Percentiles rank a stretch among this genome's conserved stretches.
These are phyloP conservation scores for Anthophora plumipes DNA, from an alignment of 2,888 invertebrate genomes.

Conservation along the genomic window DNA sequence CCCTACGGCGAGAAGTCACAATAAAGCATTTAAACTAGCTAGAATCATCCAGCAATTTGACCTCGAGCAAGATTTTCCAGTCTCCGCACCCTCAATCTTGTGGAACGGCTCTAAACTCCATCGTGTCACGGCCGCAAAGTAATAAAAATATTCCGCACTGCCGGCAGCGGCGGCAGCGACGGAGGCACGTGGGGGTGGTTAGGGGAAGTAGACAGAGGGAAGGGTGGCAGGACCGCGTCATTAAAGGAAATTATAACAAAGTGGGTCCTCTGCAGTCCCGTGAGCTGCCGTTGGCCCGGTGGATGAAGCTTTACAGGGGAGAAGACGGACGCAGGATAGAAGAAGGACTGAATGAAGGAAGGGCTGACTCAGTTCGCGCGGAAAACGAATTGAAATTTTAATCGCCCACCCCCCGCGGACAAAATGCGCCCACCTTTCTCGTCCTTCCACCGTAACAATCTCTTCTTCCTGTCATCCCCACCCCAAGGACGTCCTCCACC, in stretches of 20 bases:
- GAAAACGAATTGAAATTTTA: slow-evolving; percentile 81
- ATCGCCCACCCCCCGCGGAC: slow-evolving; percentile 72
- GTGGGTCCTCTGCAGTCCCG: slow-evolving; percentile 69
- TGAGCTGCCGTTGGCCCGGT: slow-evolving; percentile 61
- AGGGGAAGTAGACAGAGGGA: slow-evolving; percentile 50
- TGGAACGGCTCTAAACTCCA: slow-evolving; percentile 55
- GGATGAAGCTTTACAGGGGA: slow-evolving; percentile 60
- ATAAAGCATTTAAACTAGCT: slow-evolving; percentile 45
- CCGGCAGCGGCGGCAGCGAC: slow-evolving; percentile 22
- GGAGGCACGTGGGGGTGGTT: neutral
- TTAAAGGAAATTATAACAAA: slow-evolving; percentile 80
- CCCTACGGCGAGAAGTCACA: slow-evolving; percentile 15
- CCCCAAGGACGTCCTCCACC: slow-evolving; percentile 31
- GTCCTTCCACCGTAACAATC: slow-evolving; percentile 59
- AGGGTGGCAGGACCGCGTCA: slow-evolving; percentile 66
- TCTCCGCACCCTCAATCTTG: slow-evolving; percentile 56
- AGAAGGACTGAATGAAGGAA: slow-evolving; percentile 60
- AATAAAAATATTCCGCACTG: slow-evolving; percentile 73
- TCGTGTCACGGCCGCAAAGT: slow-evolving; percentile 62
- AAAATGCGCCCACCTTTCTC: slow-evolving; percentile 64
- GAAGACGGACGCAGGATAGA: slow-evolving; percentile 57
- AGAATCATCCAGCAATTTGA: slow-evolving; percentile 54
- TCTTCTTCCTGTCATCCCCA: slow-evolving; percentile 54
- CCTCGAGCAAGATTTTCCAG: slow-evolving; percentile 56
- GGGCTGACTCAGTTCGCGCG: slow-evolving; percentile 77